Conservation (phyloP, 2,113 vertebrate species). For the Amblyornis subalaris region DNA sequence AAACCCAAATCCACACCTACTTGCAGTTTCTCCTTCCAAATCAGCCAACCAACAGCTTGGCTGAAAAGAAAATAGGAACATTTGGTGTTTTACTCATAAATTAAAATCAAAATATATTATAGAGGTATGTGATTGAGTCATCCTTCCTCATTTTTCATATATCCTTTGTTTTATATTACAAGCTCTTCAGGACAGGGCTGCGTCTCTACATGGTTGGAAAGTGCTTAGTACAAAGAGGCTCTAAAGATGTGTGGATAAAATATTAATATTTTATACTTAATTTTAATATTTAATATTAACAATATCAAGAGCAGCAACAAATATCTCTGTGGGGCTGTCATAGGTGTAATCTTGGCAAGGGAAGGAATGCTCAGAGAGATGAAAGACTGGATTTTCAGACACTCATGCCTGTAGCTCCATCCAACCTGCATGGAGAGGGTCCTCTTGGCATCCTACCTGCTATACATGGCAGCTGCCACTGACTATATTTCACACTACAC, state of each 20-base stretch:
- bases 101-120: background rate
- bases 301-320: conserved; percentile 14
- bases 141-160: background rate
- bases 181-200: background rate
- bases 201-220: background rate
- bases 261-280: conserved; percentile 46
- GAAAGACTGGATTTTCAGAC: background rate
- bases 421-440: background rate
- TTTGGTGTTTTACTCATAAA: background rate
- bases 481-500: background rate
- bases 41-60: background rate
- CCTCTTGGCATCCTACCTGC: background rate
- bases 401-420: background rate
- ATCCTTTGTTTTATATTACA: background rate
- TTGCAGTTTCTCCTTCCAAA: background rate
- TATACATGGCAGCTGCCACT: background rate
- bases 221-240: background rate
- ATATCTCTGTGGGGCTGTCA: conserved; percentile 12
- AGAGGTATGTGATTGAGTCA: background rate
- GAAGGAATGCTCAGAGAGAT: background rate
- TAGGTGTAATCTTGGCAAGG: background rate
- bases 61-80: background rate
- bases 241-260: background rate
- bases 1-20: background rate
- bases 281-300: conserved; percentile 60